Base-by-base conservation (phyloP, 1,140 invertebrate species). In the Heterodera carotae region DNA sequence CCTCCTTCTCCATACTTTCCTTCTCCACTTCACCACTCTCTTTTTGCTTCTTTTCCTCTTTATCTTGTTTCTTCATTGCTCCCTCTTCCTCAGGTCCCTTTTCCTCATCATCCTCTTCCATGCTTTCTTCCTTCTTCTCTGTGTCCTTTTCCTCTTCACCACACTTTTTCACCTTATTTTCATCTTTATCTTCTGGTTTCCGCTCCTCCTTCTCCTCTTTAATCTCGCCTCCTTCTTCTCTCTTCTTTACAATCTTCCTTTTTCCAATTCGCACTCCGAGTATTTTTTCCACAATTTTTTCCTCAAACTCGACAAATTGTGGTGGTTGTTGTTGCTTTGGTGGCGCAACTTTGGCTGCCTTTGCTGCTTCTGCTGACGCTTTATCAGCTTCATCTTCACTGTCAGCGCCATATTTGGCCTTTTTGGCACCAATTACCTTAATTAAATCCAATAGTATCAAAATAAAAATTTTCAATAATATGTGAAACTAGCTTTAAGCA, bases 211-310 rank as follows among this genome's bases (percentile, higher is more conserved):
- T 72, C 62, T 8, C 12, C 1, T 3, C n/a, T n/a, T n/a, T n/a
- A n/a, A n/a, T n/a, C n/a, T n/a, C n/a, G n/a, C n/a, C n/a, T n/a
- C 6, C 48, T 7, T 76, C 59, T 75, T 69, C 82, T 18, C 10
- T 69, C 5, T 25, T 39, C 15, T 76, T 76, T 27, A 7, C 18
- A 27, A 85, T 76, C 34, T 7, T 75, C 33, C 66, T 82, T 48
- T 80, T 82, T 39, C 53, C 67, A 64, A 77, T 78, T 27, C 82
- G 33, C 34, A 79, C 62, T 27, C 82, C 84, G 3, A 84, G 62
- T 48, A 84, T 84, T 75, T 83, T 85, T 64, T 84, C 83, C 29
- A 84, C 83, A 74, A 84, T 71, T 36, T 59, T 68, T 66, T 83
- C 83, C 29, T 84, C 78, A 25, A 22, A 12, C 39, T 81, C 78